Evolutionary conservation across 2,888 invertebrate genomes (phyloP), one percentile per base, ranked within the genome.

Genomic region (Rotaria macrura): DNA sequence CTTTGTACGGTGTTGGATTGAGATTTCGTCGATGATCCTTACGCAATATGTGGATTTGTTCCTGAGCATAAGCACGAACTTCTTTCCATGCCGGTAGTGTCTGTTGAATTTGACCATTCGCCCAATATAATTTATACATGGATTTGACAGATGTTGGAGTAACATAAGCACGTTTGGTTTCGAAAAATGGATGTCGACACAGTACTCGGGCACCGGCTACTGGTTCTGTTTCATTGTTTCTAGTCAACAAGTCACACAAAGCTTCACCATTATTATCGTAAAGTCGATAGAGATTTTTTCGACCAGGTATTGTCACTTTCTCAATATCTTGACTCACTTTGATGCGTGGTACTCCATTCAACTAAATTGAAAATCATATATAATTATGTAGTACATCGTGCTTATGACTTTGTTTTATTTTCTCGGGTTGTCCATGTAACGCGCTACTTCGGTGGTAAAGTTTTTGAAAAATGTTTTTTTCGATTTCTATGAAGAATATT

Each of bases 1-100:
- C 97, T 93, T 98, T 99, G 89, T 96, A 99, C 0, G 98, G 98
- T 10, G 98, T n/a, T n/a, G n/a, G n/a, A n/a, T n/a, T n/a, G n/a
- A n/a, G n/a, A n/a, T n/a, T n/a, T n/a, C n/a, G n/a, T 98, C 20
- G 98, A 90, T 97, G 96, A 91, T 99, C 98, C 88, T 95, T 94
- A 57, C 98, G 92, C 85, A 98, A 91, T 2, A 94, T 94, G 87
- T 93, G 93, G 86, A 97, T 91, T 0, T 96, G 95, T 38, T 93
- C 92, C 89, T 94, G 93, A 3, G 97, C 96, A 89, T 94, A 92
- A 88, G 94, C 93, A 57, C 96, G 93, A 25, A 95, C 93, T 88
- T 94, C 93, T 85, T 93, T 93, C 88, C 97, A 90, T 0, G 93
- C 93, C 74, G 95, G 95, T 86, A 94, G 90, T 25, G 55, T 84